Evolutionary conservation across 2,888 invertebrate species (phyloP).

Genomic region (Pharmacophagus antenor): DNA sequence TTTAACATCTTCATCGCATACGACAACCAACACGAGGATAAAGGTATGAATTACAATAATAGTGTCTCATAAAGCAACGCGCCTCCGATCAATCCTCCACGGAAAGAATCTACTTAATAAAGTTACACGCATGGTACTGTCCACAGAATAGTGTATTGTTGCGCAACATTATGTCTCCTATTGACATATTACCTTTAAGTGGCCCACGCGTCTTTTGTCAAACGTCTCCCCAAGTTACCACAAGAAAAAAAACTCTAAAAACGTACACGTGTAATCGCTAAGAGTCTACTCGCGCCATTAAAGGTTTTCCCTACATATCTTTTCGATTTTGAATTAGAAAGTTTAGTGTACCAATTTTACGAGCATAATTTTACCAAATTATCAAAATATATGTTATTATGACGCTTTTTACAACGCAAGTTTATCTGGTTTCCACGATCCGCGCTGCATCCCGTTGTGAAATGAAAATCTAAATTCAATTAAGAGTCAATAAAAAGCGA

Average conservation of each 20-base stretch:
- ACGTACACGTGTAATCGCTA: not conserved
- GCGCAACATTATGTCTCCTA: slow-evolving; percentile 59
- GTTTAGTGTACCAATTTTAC: slow-evolving; percentile 30
- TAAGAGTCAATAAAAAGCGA: slow-evolving; percentile 52
- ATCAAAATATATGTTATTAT: slow-evolving; percentile 30
- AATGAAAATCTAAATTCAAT: slow-evolving; percentile 66
- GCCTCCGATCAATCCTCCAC: slow-evolving; percentile 67
- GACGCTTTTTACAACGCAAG: slow-evolving; percentile 24
- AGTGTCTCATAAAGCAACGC: slow-evolving; percentile 38
- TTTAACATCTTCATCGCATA: not conserved
- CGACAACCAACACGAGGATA: not conserved
- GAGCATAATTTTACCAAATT: slow-evolving; percentile 9
- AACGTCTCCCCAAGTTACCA: not conserved
- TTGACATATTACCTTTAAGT: slow-evolving; percentile 70
- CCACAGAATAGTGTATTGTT: slow-evolving; percentile 60
- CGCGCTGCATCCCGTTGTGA: slow-evolving; percentile 58
- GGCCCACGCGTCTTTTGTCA: slow-evolving; percentile 34
- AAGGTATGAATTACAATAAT: slow-evolving; percentile 24
- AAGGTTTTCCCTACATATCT: not conserved
- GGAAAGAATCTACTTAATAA: slow-evolving; percentile 64
- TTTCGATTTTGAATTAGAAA: slow-evolving; percentile 29
- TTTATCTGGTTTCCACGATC: slow-evolving; percentile 57
- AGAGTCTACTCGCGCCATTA: not conserved
- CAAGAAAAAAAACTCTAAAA: slow-evolving; percentile 3
- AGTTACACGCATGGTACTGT: slow-evolving; percentile 68